Conservation (phyloP, 2,888 invertebrate species). For the Boloria selene region DNA sequence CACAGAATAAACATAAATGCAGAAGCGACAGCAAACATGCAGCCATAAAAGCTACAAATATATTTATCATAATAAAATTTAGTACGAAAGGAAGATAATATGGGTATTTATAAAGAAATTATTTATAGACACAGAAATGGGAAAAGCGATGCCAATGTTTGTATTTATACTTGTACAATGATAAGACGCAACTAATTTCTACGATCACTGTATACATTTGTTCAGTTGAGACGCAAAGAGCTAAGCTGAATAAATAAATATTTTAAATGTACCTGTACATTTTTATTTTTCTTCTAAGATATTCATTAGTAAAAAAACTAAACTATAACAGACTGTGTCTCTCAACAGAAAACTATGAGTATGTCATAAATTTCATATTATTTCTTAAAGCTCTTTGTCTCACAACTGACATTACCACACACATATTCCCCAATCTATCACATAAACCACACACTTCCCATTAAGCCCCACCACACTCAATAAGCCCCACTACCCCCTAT, state of each 20-base stretch:
- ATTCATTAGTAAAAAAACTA: too few species aligned
- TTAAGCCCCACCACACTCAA: neutral
- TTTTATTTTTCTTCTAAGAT: too few species aligned
- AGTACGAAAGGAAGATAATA: conserved; percentile 57
- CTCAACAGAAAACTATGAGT: too few species aligned
- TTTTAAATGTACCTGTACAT: neutral
- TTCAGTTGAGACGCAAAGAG: conserved; percentile 15
- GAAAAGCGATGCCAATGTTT: conserved; percentile 35
- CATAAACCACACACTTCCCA: neutral
- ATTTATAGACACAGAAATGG: conserved; percentile 31
- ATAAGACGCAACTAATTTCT: conserved; percentile 34
- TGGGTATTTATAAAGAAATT: conserved; percentile 22
- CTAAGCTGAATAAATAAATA: neutral
- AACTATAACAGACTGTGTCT: too few species aligned
- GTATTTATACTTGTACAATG: conserved; percentile 19
- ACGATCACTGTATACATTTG: conserved; percentile 9
- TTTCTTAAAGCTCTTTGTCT: conserved; percentile 1
- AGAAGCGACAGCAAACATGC: conserved; percentile 39
- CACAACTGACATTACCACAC: neutral
- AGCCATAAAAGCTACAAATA: conserved; percentile 42
- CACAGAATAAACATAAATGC: conserved; percentile 20
- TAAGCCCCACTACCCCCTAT: neutral
- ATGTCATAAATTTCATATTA: too few species aligned
- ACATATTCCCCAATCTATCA: neutral
- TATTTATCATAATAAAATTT: conserved; percentile 36